These are phyloP conservation scores for Megalonaias nervosa DNA, from an alignment of 1,140 invertebrate species.

Conservation along the genomic window DNA sequence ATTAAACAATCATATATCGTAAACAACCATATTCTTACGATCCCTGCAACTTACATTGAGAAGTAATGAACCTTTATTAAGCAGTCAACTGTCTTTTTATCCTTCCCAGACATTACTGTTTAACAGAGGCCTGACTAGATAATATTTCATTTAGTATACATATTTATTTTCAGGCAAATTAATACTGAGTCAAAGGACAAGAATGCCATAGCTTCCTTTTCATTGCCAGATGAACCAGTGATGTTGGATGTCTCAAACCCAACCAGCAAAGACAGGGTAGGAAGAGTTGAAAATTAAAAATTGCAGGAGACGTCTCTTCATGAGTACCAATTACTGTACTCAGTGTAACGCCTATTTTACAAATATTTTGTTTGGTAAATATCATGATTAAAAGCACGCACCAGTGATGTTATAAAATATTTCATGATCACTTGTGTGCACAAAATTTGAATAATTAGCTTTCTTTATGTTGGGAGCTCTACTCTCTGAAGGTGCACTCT, in stretches of 20 bases:
- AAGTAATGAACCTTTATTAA: background rate
- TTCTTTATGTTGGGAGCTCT: no score
- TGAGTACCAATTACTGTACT: background rate
- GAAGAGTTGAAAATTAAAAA: background rate
- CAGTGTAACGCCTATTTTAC: background rate
- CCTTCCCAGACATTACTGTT: background rate
- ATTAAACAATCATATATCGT: no score
- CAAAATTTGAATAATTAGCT: no score
- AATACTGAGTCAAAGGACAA: slow-evolving; percentile 51
- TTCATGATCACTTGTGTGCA: no score
- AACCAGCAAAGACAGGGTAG: slow-evolving; percentile 47
- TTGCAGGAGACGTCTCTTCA: background rate
- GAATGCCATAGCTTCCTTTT: slow-evolving; percentile 72
- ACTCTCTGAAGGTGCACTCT: no score
- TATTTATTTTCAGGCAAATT: slow-evolving; percentile 51
- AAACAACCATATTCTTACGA: background rate
- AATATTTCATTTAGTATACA: background rate
- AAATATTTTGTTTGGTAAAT: no score
- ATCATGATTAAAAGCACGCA: no score
- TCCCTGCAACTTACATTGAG: background rate
- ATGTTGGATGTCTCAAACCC: slow-evolving; percentile 71
- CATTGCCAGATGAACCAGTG: slow-evolving; percentile 79
- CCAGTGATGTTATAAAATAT: no score
- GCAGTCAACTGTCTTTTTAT: background rate
- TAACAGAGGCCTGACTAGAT: background rate